phyloP scores from a whole-genome alignment of 2,888 invertebrate species.

The Tetanocera ferruginea region DNA sequence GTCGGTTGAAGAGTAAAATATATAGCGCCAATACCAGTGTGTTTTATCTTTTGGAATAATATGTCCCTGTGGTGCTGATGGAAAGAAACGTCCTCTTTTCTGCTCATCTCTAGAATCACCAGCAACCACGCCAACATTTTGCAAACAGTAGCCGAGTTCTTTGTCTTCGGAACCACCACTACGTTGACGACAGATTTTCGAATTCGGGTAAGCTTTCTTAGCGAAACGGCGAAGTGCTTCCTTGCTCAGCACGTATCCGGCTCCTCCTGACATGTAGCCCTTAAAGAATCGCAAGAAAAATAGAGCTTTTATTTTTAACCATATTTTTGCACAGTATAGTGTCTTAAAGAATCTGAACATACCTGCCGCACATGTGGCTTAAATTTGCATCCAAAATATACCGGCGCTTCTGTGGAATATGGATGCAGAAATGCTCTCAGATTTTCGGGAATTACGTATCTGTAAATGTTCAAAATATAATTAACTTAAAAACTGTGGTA shows the following conservation, averaged over 20 bases:
- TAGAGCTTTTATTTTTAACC: background rate
- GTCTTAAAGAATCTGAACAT: slow-evolving; percentile 49
- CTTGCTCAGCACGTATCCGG: slow-evolving; percentile 92
- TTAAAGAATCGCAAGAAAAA: slow-evolving; percentile 51
- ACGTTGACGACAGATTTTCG: slow-evolving; percentile 71
- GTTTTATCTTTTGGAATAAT: slow-evolving; percentile 82
- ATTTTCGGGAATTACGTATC: slow-evolving; percentile 95
- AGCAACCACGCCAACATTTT: slow-evolving; percentile 86
- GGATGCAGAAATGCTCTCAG: slow-evolving; percentile 86
- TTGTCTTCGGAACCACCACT: slow-evolving; percentile 68
- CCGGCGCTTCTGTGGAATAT: slow-evolving; percentile 78
- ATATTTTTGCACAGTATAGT: background rate
- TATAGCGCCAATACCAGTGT: slow-evolving; percentile 96
- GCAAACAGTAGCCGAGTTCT: slow-evolving; percentile 79
- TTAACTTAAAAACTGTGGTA: slow-evolving; percentile 22
- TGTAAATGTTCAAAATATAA: slow-evolving; percentile 65
- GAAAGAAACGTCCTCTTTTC: slow-evolving; percentile 91
- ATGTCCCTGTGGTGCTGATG: slow-evolving; percentile 82
- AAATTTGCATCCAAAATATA: slow-evolving; percentile 93
- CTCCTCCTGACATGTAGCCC: slow-evolving; percentile 91
- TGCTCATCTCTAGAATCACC: slow-evolving; percentile 89
- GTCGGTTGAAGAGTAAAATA: slow-evolving; percentile 90
- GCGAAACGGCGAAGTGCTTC: slow-evolving; percentile 84
- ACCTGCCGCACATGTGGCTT: slow-evolving; percentile 74
- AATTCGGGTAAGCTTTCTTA: slow-evolving; percentile 78